Evolutionary conservation across 2,113 vertebrate genomes (phyloP).

Genomic region (Prolemur simus): DNA sequence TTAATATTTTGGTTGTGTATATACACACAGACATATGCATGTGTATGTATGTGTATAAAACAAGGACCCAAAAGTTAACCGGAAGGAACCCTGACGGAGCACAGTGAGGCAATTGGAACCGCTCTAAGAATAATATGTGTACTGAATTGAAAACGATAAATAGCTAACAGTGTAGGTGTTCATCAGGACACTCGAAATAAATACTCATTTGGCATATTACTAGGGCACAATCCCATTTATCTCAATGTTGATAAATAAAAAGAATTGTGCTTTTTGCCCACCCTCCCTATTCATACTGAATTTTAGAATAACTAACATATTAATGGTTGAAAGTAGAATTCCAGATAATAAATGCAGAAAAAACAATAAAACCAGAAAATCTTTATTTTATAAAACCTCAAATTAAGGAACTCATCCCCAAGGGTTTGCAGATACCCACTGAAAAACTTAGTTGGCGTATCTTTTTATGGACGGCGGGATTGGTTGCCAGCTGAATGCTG

Average conservation of each 20-base stretch:
- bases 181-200: no score
- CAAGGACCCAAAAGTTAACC: background rate
- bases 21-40: background rate
- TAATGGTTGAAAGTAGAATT: background rate
- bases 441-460: background rate
- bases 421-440: background rate
- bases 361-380: background rate
- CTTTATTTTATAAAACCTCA: background rate
- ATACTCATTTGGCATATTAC: background rate
- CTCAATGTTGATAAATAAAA: background rate
- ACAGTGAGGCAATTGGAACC: background rate
- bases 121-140: background rate
- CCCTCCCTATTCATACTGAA: background rate
- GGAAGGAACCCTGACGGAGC: background rate
- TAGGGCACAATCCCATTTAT: accelerated
- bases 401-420: background rate
- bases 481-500: background rate
- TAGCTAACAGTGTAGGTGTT: background rate
- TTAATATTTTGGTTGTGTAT: background rate
- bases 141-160: background rate
- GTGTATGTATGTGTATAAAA: background rate
- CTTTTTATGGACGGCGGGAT: background rate
- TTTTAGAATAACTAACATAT: background rate
- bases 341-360: background rate
- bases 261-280: accelerated